Conservation (phyloP, 2,888 invertebrate species). For the Sinohyriopsis cumingii region DNA sequence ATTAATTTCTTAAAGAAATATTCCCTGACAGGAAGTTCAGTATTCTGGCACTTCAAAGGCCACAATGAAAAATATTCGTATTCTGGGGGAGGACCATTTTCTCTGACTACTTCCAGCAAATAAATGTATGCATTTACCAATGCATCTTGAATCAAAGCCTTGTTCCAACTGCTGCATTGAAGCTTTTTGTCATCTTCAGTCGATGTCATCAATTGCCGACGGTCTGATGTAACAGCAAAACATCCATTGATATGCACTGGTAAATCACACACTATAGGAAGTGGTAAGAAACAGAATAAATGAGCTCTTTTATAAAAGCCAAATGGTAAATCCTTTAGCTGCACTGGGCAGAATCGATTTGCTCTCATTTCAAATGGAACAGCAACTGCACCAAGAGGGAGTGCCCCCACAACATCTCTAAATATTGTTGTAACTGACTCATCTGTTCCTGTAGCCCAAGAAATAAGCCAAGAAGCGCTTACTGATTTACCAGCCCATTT, state of each 20-base stretch:
- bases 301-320: conserved; percentile 38
- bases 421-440: too few relatives aligned
- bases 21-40: background rate
- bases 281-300: conserved; percentile 46
- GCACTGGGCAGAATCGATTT: too few relatives aligned
- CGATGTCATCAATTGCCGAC: conserved; percentile 44
- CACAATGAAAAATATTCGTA: conserved; percentile 10
- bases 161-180: conserved; percentile 16
- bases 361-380: too few relatives aligned
- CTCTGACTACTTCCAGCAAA: conserved; percentile 9
- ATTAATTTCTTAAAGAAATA: conserved; percentile 9
- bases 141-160: conserved; percentile 16
- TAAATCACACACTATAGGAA: conserved; percentile 50
- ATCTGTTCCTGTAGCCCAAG: too few relatives aligned
- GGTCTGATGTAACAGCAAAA: conserved; percentile 56
- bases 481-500: too few relatives aligned
- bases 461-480: too few relatives aligned
- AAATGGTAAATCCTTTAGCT: too few relatives aligned
- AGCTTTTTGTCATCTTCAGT: conserved; percentile 52
- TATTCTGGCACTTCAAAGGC: background rate
- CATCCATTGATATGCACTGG: conserved; percentile 62
- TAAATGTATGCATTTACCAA: conserved; percentile 17
- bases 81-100: background rate
- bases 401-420: too few relatives aligned
- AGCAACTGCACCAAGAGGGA: too few relatives aligned